These are phyloP conservation scores for Drosophila nigrodunni DNA, from an alignment of 1,140 invertebrate genomes.

Conservation along the genomic window DNA sequence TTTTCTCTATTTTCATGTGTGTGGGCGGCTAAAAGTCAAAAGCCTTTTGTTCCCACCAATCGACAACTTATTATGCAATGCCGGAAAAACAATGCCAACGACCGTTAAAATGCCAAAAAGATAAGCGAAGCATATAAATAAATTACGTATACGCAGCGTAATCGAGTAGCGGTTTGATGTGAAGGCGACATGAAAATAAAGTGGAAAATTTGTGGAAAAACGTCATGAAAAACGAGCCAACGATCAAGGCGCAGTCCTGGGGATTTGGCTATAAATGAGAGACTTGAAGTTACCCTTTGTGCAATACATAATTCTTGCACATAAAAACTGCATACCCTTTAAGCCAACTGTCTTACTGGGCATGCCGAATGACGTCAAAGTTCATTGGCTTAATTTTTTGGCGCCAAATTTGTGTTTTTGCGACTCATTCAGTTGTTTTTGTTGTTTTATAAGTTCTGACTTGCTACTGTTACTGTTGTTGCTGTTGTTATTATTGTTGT, in stretches of 20 bases:
- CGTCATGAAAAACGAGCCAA: too few relatives aligned
- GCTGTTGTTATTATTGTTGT: conserved; percentile 19
- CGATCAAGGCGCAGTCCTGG: too few relatives aligned
- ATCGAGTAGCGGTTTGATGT: not conserved
- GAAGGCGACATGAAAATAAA: too few relatives aligned
- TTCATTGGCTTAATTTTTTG: conserved; percentile 45
- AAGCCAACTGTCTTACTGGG: not conserved
- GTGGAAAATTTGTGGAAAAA: too few relatives aligned
- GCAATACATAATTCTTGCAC: too few relatives aligned
- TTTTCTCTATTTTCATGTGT: not conserved
- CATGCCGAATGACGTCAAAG: conserved; percentile 22
- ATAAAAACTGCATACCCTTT: not conserved
- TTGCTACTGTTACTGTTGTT: conserved; percentile 18
- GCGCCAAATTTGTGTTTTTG: conserved; percentile 36
- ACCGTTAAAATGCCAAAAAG: conserved; percentile 26
- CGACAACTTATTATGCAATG: conserved; percentile 39
- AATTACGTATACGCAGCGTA: conserved; percentile 50
- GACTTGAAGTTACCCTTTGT: too few relatives aligned
- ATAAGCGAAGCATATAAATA: conserved; percentile 44
- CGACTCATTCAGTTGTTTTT: conserved; percentile 28
- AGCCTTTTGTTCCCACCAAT: not conserved
- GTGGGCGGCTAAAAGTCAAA: not conserved
- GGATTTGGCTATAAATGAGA: too few relatives aligned
- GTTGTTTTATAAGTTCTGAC: not conserved
- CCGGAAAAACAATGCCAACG: conserved; percentile 32